A percentile compares a stretch with the other conserved stretches of the same genome.
These are phyloP conservation scores for Eurystomus gularis DNA, from an alignment of 2,113 vertebrate genomes.

Conservation along the genomic window DNA sequence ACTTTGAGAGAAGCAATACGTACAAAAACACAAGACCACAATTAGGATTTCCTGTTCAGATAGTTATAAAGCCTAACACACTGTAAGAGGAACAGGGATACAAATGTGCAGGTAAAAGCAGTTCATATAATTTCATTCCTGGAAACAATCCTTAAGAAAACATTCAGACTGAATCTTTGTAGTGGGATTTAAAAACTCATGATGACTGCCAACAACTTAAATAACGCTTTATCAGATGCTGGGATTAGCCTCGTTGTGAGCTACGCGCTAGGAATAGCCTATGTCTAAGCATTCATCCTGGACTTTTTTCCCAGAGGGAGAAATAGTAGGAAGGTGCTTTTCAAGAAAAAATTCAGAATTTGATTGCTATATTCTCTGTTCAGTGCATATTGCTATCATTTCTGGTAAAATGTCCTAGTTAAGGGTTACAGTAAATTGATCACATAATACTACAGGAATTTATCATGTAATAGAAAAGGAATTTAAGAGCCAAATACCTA, in stretches of 20 bases:
- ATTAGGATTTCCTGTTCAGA: neutral
- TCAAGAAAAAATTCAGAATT: neutral
- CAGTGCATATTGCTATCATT: neutral
- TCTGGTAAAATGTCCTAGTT: slow-evolving; percentile 41
- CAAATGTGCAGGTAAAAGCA: slow-evolving; percentile 1
- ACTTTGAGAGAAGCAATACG: neutral
- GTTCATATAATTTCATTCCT: neutral
- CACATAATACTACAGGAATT: slow-evolving; percentile 42
- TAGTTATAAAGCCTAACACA: neutral
- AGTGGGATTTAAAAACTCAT: neutral
- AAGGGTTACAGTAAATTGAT: slow-evolving; percentile 46
- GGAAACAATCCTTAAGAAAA: neutral
- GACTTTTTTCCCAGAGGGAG: neutral
- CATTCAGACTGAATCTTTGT: neutral
- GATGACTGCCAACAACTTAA: neutral
- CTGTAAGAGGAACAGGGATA: neutral
- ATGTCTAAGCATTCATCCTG: neutral
- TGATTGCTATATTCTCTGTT: slow-evolving; percentile 1
- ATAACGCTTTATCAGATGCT: neutral
- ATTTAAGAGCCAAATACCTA: slow-evolving; percentile 60
- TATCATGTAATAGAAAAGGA: slow-evolving; percentile 43
- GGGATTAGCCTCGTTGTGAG: neutral
- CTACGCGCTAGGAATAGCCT: neutral
- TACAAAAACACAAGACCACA: neutral
- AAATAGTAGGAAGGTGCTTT: neutral